Conservation (phyloP, 2,797 vertebrate genomes). For the Anguilla marmorata region DNA sequence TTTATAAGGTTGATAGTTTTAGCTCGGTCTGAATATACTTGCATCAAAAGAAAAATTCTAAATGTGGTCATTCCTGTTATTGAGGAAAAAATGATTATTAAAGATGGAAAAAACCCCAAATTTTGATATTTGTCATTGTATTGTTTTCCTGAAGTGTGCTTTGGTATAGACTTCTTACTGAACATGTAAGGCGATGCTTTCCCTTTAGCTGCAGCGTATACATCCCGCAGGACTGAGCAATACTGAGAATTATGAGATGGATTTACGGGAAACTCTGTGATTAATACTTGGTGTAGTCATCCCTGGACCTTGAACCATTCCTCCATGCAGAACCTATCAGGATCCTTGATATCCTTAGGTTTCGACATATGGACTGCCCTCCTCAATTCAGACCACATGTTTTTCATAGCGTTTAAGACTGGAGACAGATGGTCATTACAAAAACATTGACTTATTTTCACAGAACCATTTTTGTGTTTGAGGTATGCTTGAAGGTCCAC, state of each 20-base stretch:
- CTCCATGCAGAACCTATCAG: not conserved
- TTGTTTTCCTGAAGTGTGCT: not conserved
- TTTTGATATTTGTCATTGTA: not conserved
- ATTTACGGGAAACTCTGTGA: not conserved
- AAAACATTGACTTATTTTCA: not conserved
- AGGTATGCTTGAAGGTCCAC: no score
- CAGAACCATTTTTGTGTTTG: not conserved
- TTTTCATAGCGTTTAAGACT: no score
- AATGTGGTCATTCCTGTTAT: constrained; percentile 59
- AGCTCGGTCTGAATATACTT: not conserved
- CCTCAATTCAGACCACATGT: no score
- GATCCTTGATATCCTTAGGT: not conserved
- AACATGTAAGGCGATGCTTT: not conserved
- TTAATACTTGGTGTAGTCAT: not conserved
- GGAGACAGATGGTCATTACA: not conserved
- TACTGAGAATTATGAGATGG: not conserved
- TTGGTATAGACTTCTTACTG: not conserved
- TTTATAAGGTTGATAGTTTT: constrained; percentile 19
- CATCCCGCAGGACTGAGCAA: not conserved
- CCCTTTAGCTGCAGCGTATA: not conserved
- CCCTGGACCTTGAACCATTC: not conserved
- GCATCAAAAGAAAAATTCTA: constrained; percentile 41
- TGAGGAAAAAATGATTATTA: constrained; percentile 64
- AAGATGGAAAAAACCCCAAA: constrained; percentile 50
- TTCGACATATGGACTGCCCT: not conserved